Evolutionary conservation across 1,140 invertebrate genomes (phyloP), one percentile per base, ranked within the genome.

Genomic region (Epicauta chinensis): DNA sequence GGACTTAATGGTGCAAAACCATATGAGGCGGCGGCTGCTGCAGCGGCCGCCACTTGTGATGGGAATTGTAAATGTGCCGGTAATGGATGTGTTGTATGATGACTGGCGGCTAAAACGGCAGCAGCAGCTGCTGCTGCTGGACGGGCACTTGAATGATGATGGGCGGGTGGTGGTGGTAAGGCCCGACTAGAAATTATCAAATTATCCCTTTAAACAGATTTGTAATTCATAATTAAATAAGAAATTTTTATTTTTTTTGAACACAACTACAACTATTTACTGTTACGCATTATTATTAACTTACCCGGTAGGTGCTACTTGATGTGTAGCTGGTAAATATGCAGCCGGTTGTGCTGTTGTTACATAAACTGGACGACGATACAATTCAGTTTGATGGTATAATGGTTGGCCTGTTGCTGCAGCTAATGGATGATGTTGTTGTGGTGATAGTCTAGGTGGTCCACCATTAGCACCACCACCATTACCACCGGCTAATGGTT

Each of bases 31-130:
- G 77, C 75, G 7, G 23, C 23, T 23, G 32, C 32, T 55, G 81
- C 71, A 55, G 68, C 73, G 64, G 32, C 32, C 55, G 81, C 71
- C 54, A 67, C 73, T 65, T 83, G 82, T 16, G 80, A 75, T 52
- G 79, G 81, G 62, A 86, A 83, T 70, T 90, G 89, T 73, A 91
- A 82, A 71, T 92, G 89, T 6, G 89, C 89, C 50, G 89, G 89
- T 60, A 91, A 72, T 45, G 89, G 89, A 23, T 23, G 68, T 91
- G 87, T 77, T 44, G 84, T 75, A 66, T 81, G 79, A 34, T 12
- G 23, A 23, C 7, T 3, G 43, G 80, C 78, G n/a, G 84, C 79
- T 58, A 87, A 70, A 44, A 91, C n/a, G n/a, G n/a, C n/a, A n/a
- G n/a, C n/a, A n/a, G n/a, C n/a, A n/a, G n/a, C n/a, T n/a, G n/a